A percentile compares a stretch with the other conserved stretches of the same genome.
Evolutionary conservation across 2,797 vertebrate species (phyloP).

Genomic region (Corythornis leucogaster): DNA sequence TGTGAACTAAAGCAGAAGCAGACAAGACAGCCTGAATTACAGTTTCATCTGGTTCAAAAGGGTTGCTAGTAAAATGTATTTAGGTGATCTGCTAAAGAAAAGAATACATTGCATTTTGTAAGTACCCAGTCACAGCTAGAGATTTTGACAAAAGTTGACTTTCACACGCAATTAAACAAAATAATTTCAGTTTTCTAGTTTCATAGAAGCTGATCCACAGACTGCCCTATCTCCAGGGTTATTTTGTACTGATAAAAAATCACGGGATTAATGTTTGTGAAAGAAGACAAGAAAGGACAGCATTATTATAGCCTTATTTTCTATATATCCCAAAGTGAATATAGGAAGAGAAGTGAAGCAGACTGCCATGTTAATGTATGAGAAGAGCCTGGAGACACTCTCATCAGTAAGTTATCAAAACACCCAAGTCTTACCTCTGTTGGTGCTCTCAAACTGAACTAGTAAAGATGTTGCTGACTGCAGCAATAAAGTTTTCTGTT

Average conservation of each 20-base stretch:
- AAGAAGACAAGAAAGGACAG: slow-evolving; percentile 66
- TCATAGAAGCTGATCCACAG: slow-evolving; percentile 64
- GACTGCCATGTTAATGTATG: slow-evolving; percentile 49
- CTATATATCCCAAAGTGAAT: slow-evolving; percentile 39
- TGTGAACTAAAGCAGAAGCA: slow-evolving; percentile 76
- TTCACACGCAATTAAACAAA: slow-evolving; percentile 76
- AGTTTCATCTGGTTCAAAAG: slow-evolving; percentile 64
- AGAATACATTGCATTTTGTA: slow-evolving; percentile 69
- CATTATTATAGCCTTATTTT: slow-evolving; percentile 63
- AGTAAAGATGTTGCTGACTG: slow-evolving; percentile 13
- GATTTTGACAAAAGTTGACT: slow-evolving; percentile 77
- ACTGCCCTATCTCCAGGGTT: slow-evolving; percentile 53
- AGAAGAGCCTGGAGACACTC: background rate
- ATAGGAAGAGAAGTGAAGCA: slow-evolving; percentile 33
- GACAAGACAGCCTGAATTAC: slow-evolving; percentile 73
- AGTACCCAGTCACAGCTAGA: slow-evolving; percentile 69
- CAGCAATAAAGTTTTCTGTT: slow-evolving; percentile 25
- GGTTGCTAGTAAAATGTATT: slow-evolving; percentile 67
- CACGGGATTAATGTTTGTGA: slow-evolving; percentile 67
- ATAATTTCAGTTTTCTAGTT: slow-evolving; percentile 78
- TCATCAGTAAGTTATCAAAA: slow-evolving; percentile 27
- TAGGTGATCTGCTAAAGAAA: slow-evolving; percentile 73
- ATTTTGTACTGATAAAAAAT: slow-evolving; percentile 70
- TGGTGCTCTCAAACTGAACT: background rate
- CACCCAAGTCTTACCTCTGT: slow-evolving; percentile 1